Evolutionary conservation across 1,140 invertebrate genomes (phyloP).

Genomic region (Meloidogyne hapla): DNA sequence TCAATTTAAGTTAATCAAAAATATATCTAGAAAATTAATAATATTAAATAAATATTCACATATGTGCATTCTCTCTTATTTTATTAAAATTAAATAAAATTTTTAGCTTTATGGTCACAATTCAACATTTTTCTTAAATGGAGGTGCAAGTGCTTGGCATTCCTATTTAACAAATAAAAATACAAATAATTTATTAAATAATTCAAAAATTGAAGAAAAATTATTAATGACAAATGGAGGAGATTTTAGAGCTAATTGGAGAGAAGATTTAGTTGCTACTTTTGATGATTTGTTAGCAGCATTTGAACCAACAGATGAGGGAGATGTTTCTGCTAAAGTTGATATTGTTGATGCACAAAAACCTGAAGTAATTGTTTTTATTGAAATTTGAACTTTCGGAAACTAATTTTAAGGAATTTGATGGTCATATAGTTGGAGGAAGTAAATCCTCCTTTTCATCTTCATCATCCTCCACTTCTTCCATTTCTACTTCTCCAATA

Average conservation of each 20-base stretch:
- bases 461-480: not conserved
- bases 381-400: conserved; percentile 3
- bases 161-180: conserved; percentile 41
- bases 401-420: conserved; percentile 49
- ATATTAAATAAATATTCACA: conserved; percentile 23
- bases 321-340: conserved; percentile 40
- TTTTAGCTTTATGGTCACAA: conserved; percentile 60
- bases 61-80: not conserved
- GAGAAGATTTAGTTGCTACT: conserved; percentile 47
- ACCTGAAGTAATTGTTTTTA: conserved; percentile 39
- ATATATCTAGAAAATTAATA: too few species aligned
- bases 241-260: conserved; percentile 52
- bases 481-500: conserved; percentile 23
- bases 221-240: not conserved
- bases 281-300: conserved; percentile 60
- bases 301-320: conserved; percentile 37
- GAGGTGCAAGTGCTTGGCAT: conserved; percentile 36
- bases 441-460: not conserved
- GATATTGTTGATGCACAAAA: conserved; percentile 61
- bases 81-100: conserved; percentile 13
- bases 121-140: conserved; percentile 48
- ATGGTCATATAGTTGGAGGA: conserved; percentile 35
- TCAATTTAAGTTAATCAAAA: too few species aligned
- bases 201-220: conserved; percentile 20
- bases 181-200: conserved; percentile 21